phyloP scores from a whole-genome alignment of 2,888 invertebrate genomes.

The Fragum whitleyi region DNA sequence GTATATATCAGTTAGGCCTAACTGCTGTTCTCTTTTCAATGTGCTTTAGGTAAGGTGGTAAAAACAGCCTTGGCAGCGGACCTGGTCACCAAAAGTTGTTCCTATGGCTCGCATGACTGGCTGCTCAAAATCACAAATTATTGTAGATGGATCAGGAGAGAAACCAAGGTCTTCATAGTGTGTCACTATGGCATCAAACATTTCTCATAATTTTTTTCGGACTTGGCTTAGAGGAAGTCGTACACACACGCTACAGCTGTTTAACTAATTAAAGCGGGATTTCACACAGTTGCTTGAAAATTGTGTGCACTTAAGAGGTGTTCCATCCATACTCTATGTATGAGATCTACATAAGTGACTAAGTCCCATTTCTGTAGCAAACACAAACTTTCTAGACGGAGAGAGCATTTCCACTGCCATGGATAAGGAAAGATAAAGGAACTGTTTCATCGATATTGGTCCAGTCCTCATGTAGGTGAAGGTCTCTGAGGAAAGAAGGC shows the following conservation, averaged over 20 bases:
- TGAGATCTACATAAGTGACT: too few relatives aligned
- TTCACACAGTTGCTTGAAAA: background rate
- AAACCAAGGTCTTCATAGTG: too few relatives aligned
- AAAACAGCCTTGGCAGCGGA: constrained; percentile 3
- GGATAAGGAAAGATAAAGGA: constrained; percentile 8
- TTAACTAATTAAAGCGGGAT: background rate
- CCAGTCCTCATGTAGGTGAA: constrained; percentile 15
- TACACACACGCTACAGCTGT: background rate
- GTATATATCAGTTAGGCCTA: background rate
- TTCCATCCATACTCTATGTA: constrained; percentile 34
- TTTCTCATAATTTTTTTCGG: too few relatives aligned
- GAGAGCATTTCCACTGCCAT: constrained; percentile 18
- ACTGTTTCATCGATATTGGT: constrained; percentile 26
- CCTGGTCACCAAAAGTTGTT: background rate
- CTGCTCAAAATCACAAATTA: background rate
- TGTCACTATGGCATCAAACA: too few relatives aligned
- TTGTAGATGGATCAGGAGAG: background rate
- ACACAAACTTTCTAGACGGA: constrained; percentile 25
- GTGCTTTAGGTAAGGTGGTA: background rate
- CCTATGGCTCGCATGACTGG: background rate
- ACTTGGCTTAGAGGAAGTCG: background rate
- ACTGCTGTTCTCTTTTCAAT: background rate
- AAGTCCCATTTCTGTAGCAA: constrained; percentile 27
- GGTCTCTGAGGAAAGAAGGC: background rate
- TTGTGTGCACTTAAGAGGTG: constrained; percentile 13